Percentiles rank a stretch among this genome's conserved stretches.
These are phyloP conservation scores for Troides oblongomaculatus DNA, from an alignment of 2,888 invertebrate species.

Conservation along the genomic window DNA sequence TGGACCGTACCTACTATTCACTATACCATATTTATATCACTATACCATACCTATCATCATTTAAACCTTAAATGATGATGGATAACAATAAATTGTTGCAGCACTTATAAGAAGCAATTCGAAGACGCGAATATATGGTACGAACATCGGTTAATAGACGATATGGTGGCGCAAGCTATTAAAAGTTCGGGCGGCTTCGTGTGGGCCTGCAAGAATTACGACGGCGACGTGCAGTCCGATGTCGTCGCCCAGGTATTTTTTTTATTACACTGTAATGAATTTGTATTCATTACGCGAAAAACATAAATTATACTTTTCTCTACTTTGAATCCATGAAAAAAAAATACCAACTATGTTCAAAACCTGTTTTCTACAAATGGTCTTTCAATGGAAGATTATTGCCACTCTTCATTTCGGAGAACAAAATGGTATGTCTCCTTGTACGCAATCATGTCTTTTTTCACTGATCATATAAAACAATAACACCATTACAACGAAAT, in stretches of 20 bases:
- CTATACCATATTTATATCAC: too few relatives aligned
- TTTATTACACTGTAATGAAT: not conserved
- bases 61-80: not conserved
- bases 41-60: too few relatives aligned
- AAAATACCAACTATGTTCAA: too few relatives aligned
- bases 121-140: conserved; percentile 92
- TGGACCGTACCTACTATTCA: not conserved
- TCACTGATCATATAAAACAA: not conserved
- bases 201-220: conserved; percentile 96
- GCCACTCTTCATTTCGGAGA: too few relatives aligned
- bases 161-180: conserved; percentile 93
- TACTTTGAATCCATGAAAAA: too few relatives aligned
- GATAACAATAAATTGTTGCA: conserved; percentile 46
- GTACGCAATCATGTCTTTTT: not conserved
- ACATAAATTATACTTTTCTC: too few relatives aligned
- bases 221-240: conserved; percentile 95
- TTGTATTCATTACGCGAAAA: too few relatives aligned
- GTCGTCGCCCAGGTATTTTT: conserved; percentile 85
- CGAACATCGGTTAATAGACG: conserved; percentile 94
- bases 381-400: too few relatives aligned
- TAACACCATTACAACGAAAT: not conserved
- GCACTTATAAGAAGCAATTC: conserved; percentile 86
- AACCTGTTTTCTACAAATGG: too few relatives aligned
- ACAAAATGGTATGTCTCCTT: too few relatives aligned
- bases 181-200: conserved; percentile 93